These are phyloP conservation scores for Cichladusa arquata DNA, from an alignment of 2,113 vertebrate species.

Conservation along the genomic window DNA sequence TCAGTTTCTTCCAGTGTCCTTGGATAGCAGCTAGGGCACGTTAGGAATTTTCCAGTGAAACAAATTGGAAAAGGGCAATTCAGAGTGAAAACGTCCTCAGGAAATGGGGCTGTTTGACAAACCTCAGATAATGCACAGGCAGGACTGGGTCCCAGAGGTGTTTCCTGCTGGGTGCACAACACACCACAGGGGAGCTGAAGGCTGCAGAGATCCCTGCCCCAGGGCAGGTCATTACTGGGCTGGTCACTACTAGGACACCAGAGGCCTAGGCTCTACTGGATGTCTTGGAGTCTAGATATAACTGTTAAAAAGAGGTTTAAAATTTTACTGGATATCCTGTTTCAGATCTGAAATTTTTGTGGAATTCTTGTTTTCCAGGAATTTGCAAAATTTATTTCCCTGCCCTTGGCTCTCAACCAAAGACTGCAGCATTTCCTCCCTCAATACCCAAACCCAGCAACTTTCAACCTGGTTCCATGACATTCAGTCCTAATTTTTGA, in stretches of 20 bases:
- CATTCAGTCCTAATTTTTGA: not conserved
- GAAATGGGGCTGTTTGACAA: not conserved
- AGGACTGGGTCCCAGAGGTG: not conserved
- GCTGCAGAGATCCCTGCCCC: not conserved
- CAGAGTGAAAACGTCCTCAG: not conserved
- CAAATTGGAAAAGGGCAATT: not conserved
- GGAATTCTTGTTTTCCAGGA: not conserved
- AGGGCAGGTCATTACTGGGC: not conserved
- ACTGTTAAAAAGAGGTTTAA: not conserved
- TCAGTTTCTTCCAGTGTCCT: not conserved
- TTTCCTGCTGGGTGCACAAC: not conserved
- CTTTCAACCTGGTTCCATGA: not conserved
- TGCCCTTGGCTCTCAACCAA: accelerated
- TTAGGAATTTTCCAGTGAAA: slow-evolving; percentile 22
- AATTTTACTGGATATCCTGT: not conserved
- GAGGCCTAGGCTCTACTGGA: not conserved
- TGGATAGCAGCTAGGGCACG: not conserved
- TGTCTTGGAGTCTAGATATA: not conserved
- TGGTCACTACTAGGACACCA: not conserved
- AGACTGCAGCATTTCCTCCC: not conserved
- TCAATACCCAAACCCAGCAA: not conserved
- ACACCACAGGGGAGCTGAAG: not conserved
- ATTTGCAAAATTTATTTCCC: not conserved
- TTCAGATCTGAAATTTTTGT: not conserved
- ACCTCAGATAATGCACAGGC: not conserved